Conservation (phyloP, 2,888 invertebrate species). For the Hypsopygia costalis region DNA sequence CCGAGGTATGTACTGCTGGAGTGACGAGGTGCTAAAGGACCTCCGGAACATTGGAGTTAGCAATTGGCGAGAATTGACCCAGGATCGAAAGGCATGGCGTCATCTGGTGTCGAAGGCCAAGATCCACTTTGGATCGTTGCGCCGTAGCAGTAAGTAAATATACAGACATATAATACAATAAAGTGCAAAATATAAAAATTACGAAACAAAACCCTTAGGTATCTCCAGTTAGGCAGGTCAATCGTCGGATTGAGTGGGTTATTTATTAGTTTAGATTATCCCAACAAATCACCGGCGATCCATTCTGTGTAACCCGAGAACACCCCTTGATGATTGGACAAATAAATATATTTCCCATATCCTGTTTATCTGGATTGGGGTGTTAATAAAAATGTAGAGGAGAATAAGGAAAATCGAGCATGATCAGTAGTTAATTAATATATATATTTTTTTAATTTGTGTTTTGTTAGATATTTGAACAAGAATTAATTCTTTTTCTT, state of each 20-base stretch:
- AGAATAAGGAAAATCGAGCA: slow-evolving; percentile 27
- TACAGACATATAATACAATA: too few species aligned
- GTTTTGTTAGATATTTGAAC: too few species aligned
- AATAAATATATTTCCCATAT: slow-evolving; percentile 80
- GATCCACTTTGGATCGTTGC: too few species aligned
- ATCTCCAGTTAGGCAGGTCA: slow-evolving; percentile 66
- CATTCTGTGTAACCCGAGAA: slow-evolving; percentile 76
- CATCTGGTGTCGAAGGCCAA: too few species aligned
- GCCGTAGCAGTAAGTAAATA: too few species aligned
- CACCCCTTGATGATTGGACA: slow-evolving; percentile 79
- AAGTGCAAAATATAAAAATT: slow-evolving; percentile 29
- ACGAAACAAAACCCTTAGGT: slow-evolving; percentile 26
- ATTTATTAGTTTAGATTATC: slow-evolving; percentile 77
- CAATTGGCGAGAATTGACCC: too few species aligned
- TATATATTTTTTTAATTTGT: too few species aligned
- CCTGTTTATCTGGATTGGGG: slow-evolving; percentile 76
- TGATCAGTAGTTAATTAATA: not conserved
- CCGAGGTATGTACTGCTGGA: too few species aligned
- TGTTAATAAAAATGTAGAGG: slow-evolving; percentile 80
- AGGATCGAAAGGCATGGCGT: too few species aligned
- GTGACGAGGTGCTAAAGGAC: too few species aligned
- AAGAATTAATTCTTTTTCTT: too few species aligned
- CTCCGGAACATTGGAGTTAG: too few species aligned
- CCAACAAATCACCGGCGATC: slow-evolving; percentile 75
- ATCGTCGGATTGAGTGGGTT: slow-evolving; percentile 66